phyloP scores from a whole-genome alignment of 2,888 invertebrate genomes.

The Stenchaetothrips biformis region DNA sequence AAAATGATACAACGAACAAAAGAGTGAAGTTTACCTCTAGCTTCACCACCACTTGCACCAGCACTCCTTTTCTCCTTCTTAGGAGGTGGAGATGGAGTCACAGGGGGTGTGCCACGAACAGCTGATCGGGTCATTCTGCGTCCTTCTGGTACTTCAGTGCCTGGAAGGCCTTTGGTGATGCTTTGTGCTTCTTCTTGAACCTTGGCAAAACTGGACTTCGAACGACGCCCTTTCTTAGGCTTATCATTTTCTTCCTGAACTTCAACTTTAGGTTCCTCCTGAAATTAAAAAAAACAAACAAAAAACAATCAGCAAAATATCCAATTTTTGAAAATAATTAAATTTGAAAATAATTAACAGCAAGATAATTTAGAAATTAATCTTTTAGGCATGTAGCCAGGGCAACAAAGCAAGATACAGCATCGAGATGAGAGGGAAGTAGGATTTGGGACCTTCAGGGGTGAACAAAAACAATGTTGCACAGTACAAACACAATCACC shows the following conservation, averaged over 20 bases:
- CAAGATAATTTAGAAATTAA: too few relatives aligned
- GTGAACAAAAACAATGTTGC: too few relatives aligned
- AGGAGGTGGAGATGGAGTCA: neutral
- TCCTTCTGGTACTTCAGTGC: neutral
- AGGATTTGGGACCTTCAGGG: too few relatives aligned
- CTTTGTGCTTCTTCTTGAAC: conserved; percentile 21
- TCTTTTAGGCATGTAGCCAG: too few relatives aligned
- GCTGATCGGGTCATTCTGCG: neutral
- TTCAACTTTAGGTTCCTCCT: neutral
- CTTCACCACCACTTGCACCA: neutral
- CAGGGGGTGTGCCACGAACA: neutral
- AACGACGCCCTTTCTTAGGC: neutral
- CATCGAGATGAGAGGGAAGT: too few relatives aligned
- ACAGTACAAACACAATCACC: too few relatives aligned
- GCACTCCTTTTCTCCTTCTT: neutral
- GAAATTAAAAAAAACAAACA: neutral
- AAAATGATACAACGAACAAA: neutral
- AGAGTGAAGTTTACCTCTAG: neutral
- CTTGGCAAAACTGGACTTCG: conserved; percentile 5
- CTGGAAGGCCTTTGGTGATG: conserved; percentile 4
- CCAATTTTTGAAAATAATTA: neutral
- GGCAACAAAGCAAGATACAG: too few relatives aligned
- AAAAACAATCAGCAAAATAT: neutral
- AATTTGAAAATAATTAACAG: neutral
- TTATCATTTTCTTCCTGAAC: neutral